phyloP scores from a whole-genome alignment of 2,888 invertebrate species.

The Limnephilus auricula region DNA sequence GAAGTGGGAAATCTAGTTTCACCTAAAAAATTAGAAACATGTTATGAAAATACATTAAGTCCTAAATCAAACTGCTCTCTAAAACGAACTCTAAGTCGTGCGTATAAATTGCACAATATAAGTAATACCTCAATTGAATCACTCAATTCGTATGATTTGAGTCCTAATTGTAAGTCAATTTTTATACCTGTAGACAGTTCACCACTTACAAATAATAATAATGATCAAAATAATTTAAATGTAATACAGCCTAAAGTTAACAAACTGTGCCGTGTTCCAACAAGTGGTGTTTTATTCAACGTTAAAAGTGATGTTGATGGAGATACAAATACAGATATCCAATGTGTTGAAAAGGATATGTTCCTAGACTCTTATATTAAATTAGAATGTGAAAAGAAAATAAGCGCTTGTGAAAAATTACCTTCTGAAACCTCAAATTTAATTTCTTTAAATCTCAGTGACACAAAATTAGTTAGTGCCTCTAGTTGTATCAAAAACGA shows the following conservation, averaged over 20 bases:
- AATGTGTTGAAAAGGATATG: background rate
- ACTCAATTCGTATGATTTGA: constrained; percentile 52
- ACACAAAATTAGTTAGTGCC: background rate
- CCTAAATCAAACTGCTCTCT: constrained; percentile 51
- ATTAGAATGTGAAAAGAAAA: constrained; percentile 45
- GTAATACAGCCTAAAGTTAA: constrained; percentile 64
- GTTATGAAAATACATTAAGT: constrained; percentile 21
- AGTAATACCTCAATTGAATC: constrained; percentile 31
- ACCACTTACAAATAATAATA: constrained; percentile 1
- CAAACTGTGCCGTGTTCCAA: constrained; percentile 68
- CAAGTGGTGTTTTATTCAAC: constrained; percentile 66
- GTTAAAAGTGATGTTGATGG: background rate
- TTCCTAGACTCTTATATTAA: constrained; percentile 2
- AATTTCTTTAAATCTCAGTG: constrained; percentile 16
- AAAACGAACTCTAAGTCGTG: constrained; percentile 57
- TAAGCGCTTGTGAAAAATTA: constrained; percentile 11
- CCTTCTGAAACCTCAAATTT: constrained; percentile 4
- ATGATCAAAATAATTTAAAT: constrained; percentile 27
- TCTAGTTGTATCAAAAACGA: background rate
- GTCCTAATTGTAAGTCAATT: constrained; percentile 49
- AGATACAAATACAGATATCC: background rate
- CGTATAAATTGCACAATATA: constrained; percentile 48
- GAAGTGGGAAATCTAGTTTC: background rate
- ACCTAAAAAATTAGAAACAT: constrained; percentile 34
- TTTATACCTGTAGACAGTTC: constrained; percentile 32